Percentiles rank a stretch among this genome's conserved stretches.
Conservation (phyloP, 2,113 vertebrate species). For the Chamaetylas fuelleborni region DNA sequence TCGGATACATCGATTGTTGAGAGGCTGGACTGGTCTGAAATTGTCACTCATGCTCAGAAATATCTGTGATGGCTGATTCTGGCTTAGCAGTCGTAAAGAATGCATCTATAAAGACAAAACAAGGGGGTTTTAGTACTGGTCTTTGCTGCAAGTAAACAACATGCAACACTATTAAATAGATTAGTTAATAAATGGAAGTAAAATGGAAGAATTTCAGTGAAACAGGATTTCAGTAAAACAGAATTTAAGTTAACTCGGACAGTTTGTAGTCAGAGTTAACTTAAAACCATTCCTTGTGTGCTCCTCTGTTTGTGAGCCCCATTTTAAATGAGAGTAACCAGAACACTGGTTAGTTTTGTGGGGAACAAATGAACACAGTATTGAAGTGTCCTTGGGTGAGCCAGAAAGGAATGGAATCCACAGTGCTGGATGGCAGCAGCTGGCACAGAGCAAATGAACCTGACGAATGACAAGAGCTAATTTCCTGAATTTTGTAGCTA, state of each 20-base stretch:
- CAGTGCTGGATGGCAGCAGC: background rate
- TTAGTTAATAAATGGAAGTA: background rate
- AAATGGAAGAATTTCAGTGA: background rate
- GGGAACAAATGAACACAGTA: background rate
- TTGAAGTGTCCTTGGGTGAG: background rate
- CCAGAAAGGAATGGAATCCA: background rate
- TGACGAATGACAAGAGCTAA: background rate
- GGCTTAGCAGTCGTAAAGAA: constrained; percentile 95
- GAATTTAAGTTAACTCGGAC: background rate
- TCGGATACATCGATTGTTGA: constrained; percentile 98
- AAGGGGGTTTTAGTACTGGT: background rate
- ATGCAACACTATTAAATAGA: background rate
- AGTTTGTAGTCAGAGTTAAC: background rate
- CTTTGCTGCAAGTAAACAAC: background rate
- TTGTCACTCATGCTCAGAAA: constrained; percentile 99
- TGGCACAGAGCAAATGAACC: background rate
- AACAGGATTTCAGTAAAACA: background rate
- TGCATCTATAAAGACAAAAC: constrained; percentile 86
- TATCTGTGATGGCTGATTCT: constrained; percentile 99
- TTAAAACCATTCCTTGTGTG: background rate
- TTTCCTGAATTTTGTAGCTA: background rate
- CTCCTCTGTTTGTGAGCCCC: background rate
- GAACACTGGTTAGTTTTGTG: background rate
- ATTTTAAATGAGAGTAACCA: background rate
- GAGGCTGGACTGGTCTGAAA: constrained; percentile 92